phyloP scores from a whole-genome alignment of 1,140 invertebrate genomes.

The Agrilus planipennis region DNA sequence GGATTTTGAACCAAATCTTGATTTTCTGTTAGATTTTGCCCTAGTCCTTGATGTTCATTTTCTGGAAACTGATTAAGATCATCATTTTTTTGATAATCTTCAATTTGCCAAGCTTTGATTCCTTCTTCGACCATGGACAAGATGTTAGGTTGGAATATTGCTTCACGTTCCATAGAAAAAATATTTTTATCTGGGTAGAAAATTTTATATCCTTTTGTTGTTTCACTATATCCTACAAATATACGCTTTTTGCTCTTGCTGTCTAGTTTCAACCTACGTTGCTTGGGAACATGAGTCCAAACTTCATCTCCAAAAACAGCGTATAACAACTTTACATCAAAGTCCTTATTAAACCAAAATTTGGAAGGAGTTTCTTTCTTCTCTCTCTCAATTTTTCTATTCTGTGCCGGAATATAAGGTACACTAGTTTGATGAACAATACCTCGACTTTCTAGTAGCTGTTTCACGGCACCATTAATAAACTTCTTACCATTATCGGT shows the following conservation, averaged over 20 bases:
- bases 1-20: conserved; percentile 10
- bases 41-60: conserved; percentile 11
- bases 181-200: not conserved
- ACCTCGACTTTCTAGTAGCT: not conserved
- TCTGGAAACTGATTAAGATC: conserved; percentile 14
- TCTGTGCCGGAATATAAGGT: not conserved
- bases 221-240: conserved; percentile 1
- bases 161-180: not conserved
- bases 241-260: not conserved
- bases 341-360: conserved; percentile 19
- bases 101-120: conserved; percentile 17
- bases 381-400: conserved; percentile 17
- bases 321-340: too few species aligned
- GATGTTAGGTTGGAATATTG: conserved; percentile 16
- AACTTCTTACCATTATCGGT: not conserved
- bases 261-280: not conserved
- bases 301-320: conserved; percentile 1
- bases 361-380: too few species aligned
- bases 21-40: conserved; percentile 11
- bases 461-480: not conserved
- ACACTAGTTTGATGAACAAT: not conserved
- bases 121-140: conserved; percentile 15
- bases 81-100: not conserved
- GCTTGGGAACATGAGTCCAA: not conserved
- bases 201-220: conserved; percentile 1